Conservation (phyloP, 2,888 invertebrate species). For the Molanna angustata region DNA sequence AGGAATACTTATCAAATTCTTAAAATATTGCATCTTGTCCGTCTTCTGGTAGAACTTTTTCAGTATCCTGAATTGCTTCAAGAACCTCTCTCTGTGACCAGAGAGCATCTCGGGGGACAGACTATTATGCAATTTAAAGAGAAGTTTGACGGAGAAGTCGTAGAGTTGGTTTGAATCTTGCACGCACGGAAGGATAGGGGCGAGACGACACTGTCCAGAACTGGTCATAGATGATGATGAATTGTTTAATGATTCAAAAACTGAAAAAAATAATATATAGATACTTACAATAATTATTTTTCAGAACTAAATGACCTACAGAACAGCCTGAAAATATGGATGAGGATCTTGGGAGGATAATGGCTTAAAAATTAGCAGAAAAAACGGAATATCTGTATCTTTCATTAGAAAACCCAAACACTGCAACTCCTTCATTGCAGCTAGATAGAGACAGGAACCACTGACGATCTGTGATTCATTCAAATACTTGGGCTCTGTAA, state of each 20-base stretch:
- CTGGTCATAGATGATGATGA: conserved; percentile 96
- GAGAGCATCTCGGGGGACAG: conserved; percentile 86
- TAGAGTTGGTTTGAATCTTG: conserved; percentile 96
- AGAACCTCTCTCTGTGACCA: conserved; percentile 89
- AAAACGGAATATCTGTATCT: no score
- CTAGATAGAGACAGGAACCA: no score
- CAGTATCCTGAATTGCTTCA: conserved; percentile 82
- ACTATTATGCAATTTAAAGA: conserved; percentile 91
- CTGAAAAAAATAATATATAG: conserved; percentile 57
- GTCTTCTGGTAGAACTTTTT: conserved; percentile 92
- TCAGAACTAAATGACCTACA: no score
- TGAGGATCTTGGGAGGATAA: no score
- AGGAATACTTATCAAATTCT: conserved; percentile 91
- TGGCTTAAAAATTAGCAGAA: no score
- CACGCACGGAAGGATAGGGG: conserved; percentile 92
- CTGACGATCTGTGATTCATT: no score
- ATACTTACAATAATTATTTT: no score
- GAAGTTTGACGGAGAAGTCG: conserved; percentile 92
- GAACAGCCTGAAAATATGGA: no score
- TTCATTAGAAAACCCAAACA: no score
- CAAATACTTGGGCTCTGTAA: no score
- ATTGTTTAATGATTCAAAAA: conserved; percentile 91
- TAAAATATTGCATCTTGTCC: conserved; percentile 94
- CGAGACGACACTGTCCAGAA: conserved; percentile 93
- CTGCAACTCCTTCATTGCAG: no score